Evolutionary conservation across 1,140 invertebrate species (phyloP), one percentile per base, ranked within the genome.

Genomic region (Panagrolaimus sp.): DNA sequence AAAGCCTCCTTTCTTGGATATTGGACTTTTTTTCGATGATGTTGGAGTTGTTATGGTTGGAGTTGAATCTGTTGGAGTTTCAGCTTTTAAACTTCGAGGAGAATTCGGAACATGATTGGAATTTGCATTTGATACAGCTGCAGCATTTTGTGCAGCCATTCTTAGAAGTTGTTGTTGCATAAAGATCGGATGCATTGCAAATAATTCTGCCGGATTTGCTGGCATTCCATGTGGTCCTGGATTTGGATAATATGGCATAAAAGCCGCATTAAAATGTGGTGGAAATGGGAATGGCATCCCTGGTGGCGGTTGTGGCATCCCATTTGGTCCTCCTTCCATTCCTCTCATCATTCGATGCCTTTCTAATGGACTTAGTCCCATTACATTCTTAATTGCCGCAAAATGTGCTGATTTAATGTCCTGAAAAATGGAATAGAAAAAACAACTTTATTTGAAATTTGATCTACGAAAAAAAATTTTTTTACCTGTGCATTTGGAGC

Each of bases 1-100:
- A 64, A 64, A 64, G 24, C 63, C 63, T 15, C 63, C 63, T 64
- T 64, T 64, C 28, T 64, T 64, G 17, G 63, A 64, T 14, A 64
- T 28, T 9, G 63, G 63, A 64, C 63, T 64, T 32, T n/a, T 17
- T 17, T 32, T 64, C 9, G 63, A n/a, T 38, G 17, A 21, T 64
- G 63, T 64, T 15, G 32, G 43, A 64, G 63, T n/a, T 64, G 63
- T n/a, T 2, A 43, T 38, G 28, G 17, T 64, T 32, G 28, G 8
- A 12, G 32, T 28, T 43, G 32, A 9, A 7, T 63, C 38, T 32
- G 14, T n/a, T 10, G 63, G 63, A n/a, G 63, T 17, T 43, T 17
- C 10, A 38, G 32, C 2, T 7, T 38, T 47, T 15, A 47, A 3
- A 21, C 9, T 47, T 15, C 14, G 46, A 47, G 46, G 46, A 47